phyloP scores from a whole-genome alignment of 2,888 invertebrate species.

The Zootermopsis nevadensis region DNA sequence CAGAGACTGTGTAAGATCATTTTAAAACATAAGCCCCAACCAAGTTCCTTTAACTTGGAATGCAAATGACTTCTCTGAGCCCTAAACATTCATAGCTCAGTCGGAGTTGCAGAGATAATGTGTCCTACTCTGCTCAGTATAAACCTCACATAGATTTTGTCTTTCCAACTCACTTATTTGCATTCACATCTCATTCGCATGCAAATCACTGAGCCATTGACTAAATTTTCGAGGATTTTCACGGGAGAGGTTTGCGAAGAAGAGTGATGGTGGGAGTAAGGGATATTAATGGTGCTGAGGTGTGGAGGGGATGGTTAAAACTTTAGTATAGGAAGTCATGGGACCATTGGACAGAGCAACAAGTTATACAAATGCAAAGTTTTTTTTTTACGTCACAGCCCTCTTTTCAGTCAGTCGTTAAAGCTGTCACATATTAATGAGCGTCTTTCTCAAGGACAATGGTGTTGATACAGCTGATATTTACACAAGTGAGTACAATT shows the following conservation, averaged over 20 bases:
- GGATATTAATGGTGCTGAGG: neutral
- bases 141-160: conserved; percentile 40
- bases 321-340: neutral
- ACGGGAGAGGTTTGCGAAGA: conserved; percentile 1
- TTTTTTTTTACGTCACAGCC: neutral
- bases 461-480: too few relatives aligned
- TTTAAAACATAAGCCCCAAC: conserved; percentile 19
- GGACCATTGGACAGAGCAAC: conserved; percentile 17
- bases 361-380: conserved; percentile 7
- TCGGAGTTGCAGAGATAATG: neutral
- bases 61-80: conserved; percentile 40
- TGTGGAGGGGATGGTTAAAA: conserved; percentile 5
- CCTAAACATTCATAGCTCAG: conserved; percentile 6
- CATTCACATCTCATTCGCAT: conserved; percentile 44
- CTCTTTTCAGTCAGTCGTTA: neutral
- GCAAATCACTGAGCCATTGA: conserved; percentile 44
- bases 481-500: too few relatives aligned
- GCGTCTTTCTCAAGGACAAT: too few relatives aligned
- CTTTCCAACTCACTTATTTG: conserved; percentile 46
- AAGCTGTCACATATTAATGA: neutral
- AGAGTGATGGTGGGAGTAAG: neutral
- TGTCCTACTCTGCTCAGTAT: conserved; percentile 9
- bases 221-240: conserved; percentile 40
- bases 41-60: conserved; percentile 18
- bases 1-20: conserved; percentile 1